Percentiles rank a stretch among this genome's conserved stretches.
Evolutionary conservation across 30 jellyfish, hydroid and myxozoan species (phyloP).

Genomic region (Aurelia coerulea): DNA sequence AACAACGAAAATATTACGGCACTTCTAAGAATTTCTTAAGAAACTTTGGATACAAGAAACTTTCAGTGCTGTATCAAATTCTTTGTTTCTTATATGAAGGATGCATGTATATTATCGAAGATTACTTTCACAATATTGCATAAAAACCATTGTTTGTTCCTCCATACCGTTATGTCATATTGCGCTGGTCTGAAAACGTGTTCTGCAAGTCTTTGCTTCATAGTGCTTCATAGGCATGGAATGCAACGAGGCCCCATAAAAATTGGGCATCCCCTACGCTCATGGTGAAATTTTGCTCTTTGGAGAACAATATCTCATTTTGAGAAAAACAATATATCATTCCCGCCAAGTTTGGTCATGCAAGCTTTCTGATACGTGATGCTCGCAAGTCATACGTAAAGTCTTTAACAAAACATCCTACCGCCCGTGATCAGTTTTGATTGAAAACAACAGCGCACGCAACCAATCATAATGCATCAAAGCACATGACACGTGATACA

Average conservation of each 20-base stretch:
- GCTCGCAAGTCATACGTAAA: constrained; percentile 17
- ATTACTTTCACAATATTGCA: background rate
- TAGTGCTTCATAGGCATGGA: too few species aligned
- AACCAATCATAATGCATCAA: constrained; percentile 15
- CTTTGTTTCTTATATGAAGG: too few species aligned
- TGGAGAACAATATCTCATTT: constrained; percentile 28
- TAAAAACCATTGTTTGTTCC: background rate
- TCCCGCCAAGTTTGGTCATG: constrained; percentile 55
- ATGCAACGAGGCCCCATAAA: too few species aligned
- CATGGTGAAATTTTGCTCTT: too few species aligned
- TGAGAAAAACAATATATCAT: constrained; percentile 25
- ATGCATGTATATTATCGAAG: too few species aligned
- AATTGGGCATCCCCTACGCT: too few species aligned
- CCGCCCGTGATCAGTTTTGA: background rate
- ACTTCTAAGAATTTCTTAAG: too few species aligned
- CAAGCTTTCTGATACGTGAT: constrained; percentile 1
- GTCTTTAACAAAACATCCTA: constrained; percentile 41
- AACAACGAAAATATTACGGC: too few species aligned
- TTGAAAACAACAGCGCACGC: constrained; percentile 8
- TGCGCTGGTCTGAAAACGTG: background rate
- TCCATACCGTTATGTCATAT: background rate
- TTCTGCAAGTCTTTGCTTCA: background rate
- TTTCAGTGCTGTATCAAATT: too few species aligned
- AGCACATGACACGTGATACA: background rate
- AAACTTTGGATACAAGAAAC: too few species aligned